phyloP scores from a whole-genome alignment of 2,113 vertebrate genomes.

The Lepidothrix coronata region DNA sequence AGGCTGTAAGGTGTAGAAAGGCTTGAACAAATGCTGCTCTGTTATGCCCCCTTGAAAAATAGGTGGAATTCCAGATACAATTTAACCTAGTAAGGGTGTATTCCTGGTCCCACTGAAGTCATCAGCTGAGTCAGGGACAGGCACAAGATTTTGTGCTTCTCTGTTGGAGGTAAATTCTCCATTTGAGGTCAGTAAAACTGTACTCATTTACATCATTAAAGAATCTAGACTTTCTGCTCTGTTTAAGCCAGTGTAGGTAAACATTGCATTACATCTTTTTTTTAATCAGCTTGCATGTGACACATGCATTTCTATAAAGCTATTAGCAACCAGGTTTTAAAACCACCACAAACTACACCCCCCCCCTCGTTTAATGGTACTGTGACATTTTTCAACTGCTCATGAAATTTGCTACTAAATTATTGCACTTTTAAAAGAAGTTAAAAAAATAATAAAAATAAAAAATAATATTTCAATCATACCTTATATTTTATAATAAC shows the following conservation, averaged over 20 bases:
- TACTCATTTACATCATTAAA: not conserved
- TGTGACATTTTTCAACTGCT: slow-evolving; percentile 24
- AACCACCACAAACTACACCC: not conserved
- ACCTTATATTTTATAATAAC: slow-evolving; percentile 19
- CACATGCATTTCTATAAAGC: not conserved
- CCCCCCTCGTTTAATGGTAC: not conserved
- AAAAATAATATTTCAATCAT: not conserved
- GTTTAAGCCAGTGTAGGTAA: not conserved
- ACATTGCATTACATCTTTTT: not conserved
- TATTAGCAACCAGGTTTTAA: not conserved
- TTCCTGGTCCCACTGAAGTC: not conserved
- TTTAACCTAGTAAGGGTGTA: not conserved
- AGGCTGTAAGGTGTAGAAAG: not conserved
- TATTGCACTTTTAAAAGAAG: slow-evolving; percentile 19
- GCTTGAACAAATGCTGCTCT: slow-evolving; percentile 43
- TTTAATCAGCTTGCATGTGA: not conserved
- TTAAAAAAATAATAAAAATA: not conserved
- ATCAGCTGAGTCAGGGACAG: not conserved
- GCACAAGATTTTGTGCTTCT: not conserved
- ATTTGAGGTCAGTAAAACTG: not conserved
- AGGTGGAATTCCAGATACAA: not conserved
- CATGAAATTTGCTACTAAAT: not conserved
- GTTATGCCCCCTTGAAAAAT: not conserved
- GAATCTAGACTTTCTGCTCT: not conserved
- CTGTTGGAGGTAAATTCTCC: not conserved